A percentile compares a stretch with the other conserved stretches of the same genome.
Conservation (phyloP, 2,888 invertebrate genomes). For the Agriopis aurantiaria region DNA sequence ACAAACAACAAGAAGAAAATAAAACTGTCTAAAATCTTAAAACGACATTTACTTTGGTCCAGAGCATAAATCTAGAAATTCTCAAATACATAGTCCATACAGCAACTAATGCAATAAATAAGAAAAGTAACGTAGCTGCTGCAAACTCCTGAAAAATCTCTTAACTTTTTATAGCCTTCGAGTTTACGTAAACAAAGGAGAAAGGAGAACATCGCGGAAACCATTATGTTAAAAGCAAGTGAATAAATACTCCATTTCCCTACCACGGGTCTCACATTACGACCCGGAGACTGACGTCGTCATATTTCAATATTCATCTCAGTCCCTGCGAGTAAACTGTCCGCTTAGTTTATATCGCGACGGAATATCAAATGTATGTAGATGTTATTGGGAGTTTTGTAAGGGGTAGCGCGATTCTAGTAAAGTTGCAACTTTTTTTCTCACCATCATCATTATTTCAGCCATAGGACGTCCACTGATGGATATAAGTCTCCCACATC, state of each 20-base stretch:
- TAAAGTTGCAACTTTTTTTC: neutral
- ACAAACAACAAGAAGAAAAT: no score
- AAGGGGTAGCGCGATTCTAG: neutral
- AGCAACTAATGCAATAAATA: neutral
- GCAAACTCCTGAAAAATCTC: slow-evolving; percentile 18
- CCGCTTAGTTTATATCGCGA: slow-evolving; percentile 28
- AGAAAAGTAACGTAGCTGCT: neutral
- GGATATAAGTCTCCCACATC: no score
- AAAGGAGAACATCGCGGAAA: slow-evolving; percentile 29
- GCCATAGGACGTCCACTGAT: no score
- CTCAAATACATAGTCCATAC: neutral
- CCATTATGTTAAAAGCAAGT: slow-evolving; percentile 48
- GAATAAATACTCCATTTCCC: slow-evolving; percentile 48
- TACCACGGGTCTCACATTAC: slow-evolving; percentile 30
- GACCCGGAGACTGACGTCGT: slow-evolving; percentile 36
- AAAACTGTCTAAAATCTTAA: no score
- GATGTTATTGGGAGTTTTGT: slow-evolving; percentile 1
- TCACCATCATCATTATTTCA: neutral
- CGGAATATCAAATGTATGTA: slow-evolving; percentile 28
- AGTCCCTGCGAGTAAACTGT: slow-evolving; percentile 29
- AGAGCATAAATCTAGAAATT: no score
- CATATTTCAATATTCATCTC: slow-evolving; percentile 48
- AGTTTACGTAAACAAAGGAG: slow-evolving; percentile 44
- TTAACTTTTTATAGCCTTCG: slow-evolving; percentile 19
- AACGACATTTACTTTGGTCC: no score